phyloP scores from a whole-genome alignment of 2,797 vertebrate species.

The Epinephelus coioides region DNA sequence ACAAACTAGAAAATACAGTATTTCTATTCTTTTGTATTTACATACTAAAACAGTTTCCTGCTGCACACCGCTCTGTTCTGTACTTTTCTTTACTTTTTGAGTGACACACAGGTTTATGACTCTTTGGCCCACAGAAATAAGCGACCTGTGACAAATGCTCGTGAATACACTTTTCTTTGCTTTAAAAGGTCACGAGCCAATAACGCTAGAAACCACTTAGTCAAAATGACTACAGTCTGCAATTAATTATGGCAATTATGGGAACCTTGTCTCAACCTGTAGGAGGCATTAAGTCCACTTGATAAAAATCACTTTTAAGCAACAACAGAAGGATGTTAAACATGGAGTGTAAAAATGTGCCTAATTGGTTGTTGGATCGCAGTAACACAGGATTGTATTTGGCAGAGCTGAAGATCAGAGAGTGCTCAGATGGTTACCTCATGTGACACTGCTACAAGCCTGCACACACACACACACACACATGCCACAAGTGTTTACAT shows the following conservation, averaged over 20 bases:
- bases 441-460: neutral
- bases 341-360: neutral
- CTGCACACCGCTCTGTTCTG: neutral
- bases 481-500: slow-evolving; percentile 19
- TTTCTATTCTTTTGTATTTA: too few relatives aligned
- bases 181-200: slow-evolving; percentile 26
- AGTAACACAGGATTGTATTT: neutral
- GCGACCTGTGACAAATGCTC: neutral
- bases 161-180: neutral
- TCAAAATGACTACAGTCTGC: neutral
- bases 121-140: neutral
- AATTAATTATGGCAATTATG: slow-evolving; percentile 19
- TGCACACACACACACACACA: neutral
- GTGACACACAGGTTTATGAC: neutral
- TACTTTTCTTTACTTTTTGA: neutral
- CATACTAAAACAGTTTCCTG: neutral
- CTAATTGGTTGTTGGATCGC: neutral
- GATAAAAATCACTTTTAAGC: neutral
- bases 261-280: slow-evolving; percentile 1
- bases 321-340: neutral
- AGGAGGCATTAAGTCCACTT: slow-evolving; percentile 3
- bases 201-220: slow-evolving; percentile 1
- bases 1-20: too few relatives aligned
- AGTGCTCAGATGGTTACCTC: neutral
- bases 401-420: neutral